Base-by-base conservation (phyloP, 2,797 vertebrate genomes). In the Tiaroga cobitis region DNA sequence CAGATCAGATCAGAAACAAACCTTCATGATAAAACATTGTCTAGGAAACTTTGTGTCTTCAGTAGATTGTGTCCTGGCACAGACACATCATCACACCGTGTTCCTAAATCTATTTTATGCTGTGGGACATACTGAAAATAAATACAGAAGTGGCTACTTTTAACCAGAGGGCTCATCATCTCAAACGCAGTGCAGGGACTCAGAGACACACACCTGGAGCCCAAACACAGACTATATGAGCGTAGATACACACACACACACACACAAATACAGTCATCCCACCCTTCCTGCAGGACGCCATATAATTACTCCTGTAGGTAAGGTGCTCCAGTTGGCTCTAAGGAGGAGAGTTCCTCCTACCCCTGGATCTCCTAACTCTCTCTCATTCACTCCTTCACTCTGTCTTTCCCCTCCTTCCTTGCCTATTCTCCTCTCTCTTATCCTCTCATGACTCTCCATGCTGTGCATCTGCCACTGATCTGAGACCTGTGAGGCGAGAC, bases 291-390 rank as follows among this genome's bases (percentile, higher is more conserved):
- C 80, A 61, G 32, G 29, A 56, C 29, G 65, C 59, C 85, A 69
- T 88, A 88, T 90, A 90, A 90, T 90, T 88, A 88, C 41, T 69
- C 29, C 67, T 87, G 82, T 83, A 75, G 77, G 75, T 85, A 88
- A 84, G 54, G 77, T 70, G 80, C 87, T 82, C 39, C 65, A 85
- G 76, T 76, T 72, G 56, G 39, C 63, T 67, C 68, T 41, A 24
- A 39, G 85, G 61, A 77, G 54, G 81, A 41, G 4, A 79, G 81
- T 81, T 85, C 81, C 83, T 87, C 81, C 84, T 87, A 56, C 83
- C 73, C 76, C 67, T 74, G 77, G 46, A 82, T 73, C 32, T 70
- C 61, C 68, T 73, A 59, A 59, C 67, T 65, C 70, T 83, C 63
- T 85, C 61, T 26, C 24, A 54, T 34, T 65, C 19, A 69, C 68